Conservation (phyloP, 2,888 invertebrate genomes). For the Scaptomyza parva region DNA sequence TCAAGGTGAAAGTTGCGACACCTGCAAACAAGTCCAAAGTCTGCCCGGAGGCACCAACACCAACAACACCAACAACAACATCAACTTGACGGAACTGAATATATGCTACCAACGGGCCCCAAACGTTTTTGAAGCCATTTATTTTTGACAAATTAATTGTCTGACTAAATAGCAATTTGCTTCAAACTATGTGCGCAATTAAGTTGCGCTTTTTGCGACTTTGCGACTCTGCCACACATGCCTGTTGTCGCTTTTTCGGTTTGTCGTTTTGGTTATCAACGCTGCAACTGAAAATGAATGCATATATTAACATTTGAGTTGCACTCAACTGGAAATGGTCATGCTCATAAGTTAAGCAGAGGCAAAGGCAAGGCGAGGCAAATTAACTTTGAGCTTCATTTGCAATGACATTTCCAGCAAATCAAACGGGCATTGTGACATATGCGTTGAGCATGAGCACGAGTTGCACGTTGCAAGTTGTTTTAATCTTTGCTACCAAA, state of each 20-base stretch:
- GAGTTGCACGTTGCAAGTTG: constrained; percentile 6
- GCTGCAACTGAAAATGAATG: constrained; percentile 49
- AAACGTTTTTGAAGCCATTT: constrained; percentile 36
- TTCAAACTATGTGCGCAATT: constrained; percentile 53
- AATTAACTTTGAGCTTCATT: constrained; percentile 68
- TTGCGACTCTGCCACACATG: constrained; percentile 27
- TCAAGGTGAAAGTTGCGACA: constrained; percentile 83
- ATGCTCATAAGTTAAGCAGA: constrained; percentile 17
- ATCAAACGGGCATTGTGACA: constrained; percentile 45
- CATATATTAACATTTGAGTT: constrained; percentile 64
- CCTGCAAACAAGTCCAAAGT: constrained; percentile 57
- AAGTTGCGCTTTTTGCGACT: constrained; percentile 50
- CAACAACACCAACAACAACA: constrained; percentile 6
- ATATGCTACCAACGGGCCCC: constrained; percentile 34
- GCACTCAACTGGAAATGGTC: constrained; percentile 52
- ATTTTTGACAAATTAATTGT: constrained; percentile 79
- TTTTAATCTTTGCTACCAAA: constrained; percentile 46
- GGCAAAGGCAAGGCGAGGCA: constrained; percentile 36
- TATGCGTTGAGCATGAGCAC: constrained; percentile 14
- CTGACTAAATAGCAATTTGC: constrained; percentile 68
- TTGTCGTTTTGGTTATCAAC: constrained; percentile 62
- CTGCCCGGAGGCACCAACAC: constrained; percentile 18
- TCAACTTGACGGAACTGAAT: constrained; percentile 29
- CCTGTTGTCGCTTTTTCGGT: constrained; percentile 30
- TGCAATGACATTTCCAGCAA: constrained; percentile 59